A percentile compares a stretch with the other conserved stretches of the same genome.
Conservation (phyloP, 2,888 invertebrate species). For the Callosobruchus maculatus region DNA sequence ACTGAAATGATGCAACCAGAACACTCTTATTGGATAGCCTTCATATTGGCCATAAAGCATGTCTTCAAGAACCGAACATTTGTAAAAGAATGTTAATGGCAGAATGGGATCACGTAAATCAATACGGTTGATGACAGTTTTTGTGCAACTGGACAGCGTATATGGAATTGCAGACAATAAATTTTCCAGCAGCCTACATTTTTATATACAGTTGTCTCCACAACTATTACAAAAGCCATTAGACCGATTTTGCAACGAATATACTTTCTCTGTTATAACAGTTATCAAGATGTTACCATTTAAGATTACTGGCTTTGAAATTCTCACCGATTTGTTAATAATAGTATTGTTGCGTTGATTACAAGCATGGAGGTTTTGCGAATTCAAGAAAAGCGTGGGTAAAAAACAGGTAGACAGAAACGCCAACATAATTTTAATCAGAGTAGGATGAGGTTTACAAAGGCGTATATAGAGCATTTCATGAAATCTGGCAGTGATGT, state of each 20-base stretch:
- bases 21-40: background rate
- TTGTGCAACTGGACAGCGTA: background rate
- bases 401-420: background rate
- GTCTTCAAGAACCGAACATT: background rate
- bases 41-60: background rate
- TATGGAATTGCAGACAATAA: background rate
- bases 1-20: background rate
- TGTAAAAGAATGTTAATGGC: background rate
- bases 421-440: background rate
- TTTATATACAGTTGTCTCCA: background rate
- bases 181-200: background rate
- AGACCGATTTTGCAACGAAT: background rate
- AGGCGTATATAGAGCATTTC: no score
- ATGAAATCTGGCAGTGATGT: no score
- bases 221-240: background rate
- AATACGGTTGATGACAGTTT: background rate
- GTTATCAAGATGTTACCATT: background rate
- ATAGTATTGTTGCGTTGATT: background rate
- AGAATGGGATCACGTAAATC: background rate
- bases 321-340: background rate
- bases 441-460: no score
- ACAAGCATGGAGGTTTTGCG: background rate
- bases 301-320: background rate
- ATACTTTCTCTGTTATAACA: background rate
- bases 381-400: background rate